Percentiles rank a stretch among this genome's conserved stretches.
These are phyloP conservation scores for Carassius carassius DNA, from an alignment of 2,113 vertebrate species.

Conservation along the genomic window DNA sequence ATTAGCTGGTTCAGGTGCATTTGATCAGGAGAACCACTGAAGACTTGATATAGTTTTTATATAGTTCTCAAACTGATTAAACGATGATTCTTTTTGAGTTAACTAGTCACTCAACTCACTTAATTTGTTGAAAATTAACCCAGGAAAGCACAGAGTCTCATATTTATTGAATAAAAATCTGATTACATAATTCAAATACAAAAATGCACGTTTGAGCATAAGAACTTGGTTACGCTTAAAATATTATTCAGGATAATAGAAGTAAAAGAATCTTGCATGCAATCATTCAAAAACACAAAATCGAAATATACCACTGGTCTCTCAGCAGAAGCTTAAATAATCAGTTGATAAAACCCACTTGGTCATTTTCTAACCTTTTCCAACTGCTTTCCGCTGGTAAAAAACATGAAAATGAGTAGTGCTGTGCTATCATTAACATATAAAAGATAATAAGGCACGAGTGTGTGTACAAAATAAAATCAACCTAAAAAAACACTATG, in stretches of 20 bases:
- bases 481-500: conserved; percentile 42
- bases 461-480: conserved; percentile 55
- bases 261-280: conserved; percentile 61
- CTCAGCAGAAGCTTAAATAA: conserved; percentile 73
- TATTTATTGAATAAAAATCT: conserved; percentile 82
- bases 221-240: conserved; percentile 61
- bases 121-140: conserved; percentile 53
- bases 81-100: background rate
- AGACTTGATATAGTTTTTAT: too few species aligned
- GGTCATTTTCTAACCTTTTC: conserved; percentile 55
- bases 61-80: background rate
- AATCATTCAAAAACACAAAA: conserved; percentile 55
- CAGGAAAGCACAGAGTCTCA: conserved; percentile 63
- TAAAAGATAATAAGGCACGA: conserved; percentile 74
- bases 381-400: conserved; percentile 61
- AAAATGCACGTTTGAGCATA: conserved; percentile 69
- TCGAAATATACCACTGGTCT: conserved; percentile 60
- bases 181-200: conserved; percentile 73
- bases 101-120: conserved; percentile 38
- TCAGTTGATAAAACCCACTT: conserved; percentile 63
- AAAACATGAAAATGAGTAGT: conserved; percentile 67
- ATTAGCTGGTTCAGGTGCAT: background rate
- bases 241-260: conserved; percentile 61
- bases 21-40: background rate
- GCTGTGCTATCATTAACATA: conserved; percentile 56